Conservation (phyloP, 53 echinoderm and acorn worm species). For the Crossaster papposus region DNA sequence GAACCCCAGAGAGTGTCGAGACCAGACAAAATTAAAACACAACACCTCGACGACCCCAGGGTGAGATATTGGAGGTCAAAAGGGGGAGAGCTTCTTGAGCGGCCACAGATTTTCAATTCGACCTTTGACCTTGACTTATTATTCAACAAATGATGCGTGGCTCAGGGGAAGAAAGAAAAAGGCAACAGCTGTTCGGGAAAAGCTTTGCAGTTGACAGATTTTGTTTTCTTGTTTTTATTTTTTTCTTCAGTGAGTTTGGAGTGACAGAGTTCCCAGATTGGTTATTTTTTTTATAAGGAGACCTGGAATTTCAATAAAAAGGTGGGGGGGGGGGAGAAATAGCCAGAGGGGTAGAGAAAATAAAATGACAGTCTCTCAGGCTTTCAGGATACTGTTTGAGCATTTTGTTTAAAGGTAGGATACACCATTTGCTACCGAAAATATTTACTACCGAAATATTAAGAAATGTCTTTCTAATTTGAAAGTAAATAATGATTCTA, state of each 20-base stretch:
- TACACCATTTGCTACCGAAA: no score
- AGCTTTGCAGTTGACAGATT: constrained; percentile 34
- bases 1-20: constrained; percentile 30
- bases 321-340: constrained; percentile 11
- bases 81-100: background rate
- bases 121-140: constrained; percentile 32
- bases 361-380: background rate
- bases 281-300: background rate
- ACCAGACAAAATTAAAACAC: constrained; percentile 32
- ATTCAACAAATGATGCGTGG: constrained; percentile 46
- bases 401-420: no score
- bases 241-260: background rate
- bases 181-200: constrained; percentile 41
- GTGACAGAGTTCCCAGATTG: background rate
- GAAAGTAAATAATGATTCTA: no score
- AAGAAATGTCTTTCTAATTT: no score
- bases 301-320: constrained; percentile 52
- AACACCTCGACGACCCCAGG: constrained; percentile 18
- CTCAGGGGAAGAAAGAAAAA: background rate
- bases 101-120: constrained; percentile 23
- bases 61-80: constrained; percentile 18
- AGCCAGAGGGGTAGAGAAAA: constrained; percentile 19
- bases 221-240: background rate
- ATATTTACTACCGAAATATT: no score
- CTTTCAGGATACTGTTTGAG: no score